Evolutionary conservation across 2,113 vertebrate genomes (phyloP).

Genomic region (Chloropsis cyanopogon): DNA sequence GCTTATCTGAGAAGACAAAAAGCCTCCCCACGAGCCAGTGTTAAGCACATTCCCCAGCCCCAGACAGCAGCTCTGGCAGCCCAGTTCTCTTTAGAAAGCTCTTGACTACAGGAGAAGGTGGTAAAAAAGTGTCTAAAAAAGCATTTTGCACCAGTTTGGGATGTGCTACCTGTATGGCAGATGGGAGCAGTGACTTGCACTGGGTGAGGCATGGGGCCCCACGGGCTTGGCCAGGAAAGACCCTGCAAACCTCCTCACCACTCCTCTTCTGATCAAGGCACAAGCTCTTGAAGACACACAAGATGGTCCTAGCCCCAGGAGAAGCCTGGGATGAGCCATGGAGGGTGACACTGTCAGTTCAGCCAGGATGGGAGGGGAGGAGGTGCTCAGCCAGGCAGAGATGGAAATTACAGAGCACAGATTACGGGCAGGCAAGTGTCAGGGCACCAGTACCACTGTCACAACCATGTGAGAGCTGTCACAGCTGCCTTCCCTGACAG

Average conservation of each 20-base stretch:
- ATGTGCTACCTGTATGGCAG: neutral
- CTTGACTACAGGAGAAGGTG: neutral
- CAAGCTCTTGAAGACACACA: neutral
- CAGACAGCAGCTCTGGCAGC: neutral
- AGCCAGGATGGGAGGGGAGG: neutral
- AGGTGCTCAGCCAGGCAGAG: constrained; percentile 6
- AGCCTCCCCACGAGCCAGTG: fast-evolving
- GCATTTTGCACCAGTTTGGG: neutral
- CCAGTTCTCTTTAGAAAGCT: neutral
- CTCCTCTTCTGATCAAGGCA: neutral
- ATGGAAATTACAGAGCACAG: neutral
- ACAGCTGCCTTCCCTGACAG: neutral
- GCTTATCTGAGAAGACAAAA: neutral
- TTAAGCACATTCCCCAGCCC: neutral
- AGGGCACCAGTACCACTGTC: neutral
- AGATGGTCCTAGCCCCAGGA: neutral
- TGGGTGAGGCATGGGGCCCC: neutral
- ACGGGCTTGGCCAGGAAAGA: neutral
- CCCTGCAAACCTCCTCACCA: neutral
- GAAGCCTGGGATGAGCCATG: neutral
- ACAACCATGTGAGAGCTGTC: constrained; percentile 5
- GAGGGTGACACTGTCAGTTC: neutral
- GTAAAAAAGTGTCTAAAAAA: neutral
- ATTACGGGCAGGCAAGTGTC: constrained; percentile 39
- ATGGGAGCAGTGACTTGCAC: neutral